phyloP scores from a whole-genome alignment of 1,140 invertebrate genomes.

The Papilio xuthus region DNA sequence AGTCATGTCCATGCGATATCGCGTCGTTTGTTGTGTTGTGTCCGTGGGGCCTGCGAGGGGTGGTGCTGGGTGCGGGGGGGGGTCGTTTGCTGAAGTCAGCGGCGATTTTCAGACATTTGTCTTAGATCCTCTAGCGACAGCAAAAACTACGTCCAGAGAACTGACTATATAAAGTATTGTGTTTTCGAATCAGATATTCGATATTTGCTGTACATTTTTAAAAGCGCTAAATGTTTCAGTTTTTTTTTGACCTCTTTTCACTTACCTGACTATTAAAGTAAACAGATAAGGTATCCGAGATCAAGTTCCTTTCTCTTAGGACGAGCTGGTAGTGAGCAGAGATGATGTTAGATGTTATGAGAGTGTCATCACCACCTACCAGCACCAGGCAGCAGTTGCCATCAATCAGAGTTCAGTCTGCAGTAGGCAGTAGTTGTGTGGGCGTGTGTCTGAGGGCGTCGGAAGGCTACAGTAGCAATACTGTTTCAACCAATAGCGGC shows the following conservation, averaged over 20 bases:
- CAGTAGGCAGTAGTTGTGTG: not conserved
- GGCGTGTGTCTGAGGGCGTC: constrained; percentile 6
- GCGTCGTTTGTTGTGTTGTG: not conserved
- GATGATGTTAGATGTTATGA: not conserved
- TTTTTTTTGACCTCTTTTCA: no score
- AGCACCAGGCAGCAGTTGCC: no score
- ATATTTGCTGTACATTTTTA: not conserved
- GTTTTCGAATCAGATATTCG: not conserved
- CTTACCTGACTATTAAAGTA: not conserved
- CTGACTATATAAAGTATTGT: not conserved
- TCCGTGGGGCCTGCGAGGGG: no score
- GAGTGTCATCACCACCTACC: not conserved
- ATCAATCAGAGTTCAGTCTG: not conserved
- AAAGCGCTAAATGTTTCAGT: no score
- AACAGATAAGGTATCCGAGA: no score
- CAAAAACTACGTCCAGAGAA: not conserved
- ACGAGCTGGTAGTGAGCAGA: not conserved
- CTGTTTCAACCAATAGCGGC: constrained; percentile 17
- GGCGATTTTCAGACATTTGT: not conserved
- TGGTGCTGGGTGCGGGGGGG: not conserved
- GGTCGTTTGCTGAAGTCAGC: no score
- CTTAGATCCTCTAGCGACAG: not conserved
- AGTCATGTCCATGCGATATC: not conserved
- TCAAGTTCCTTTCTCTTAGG: not conserved
- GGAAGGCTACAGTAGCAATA: constrained; percentile 4